Evolutionary conservation across 2,113 vertebrate genomes (phyloP).

Genomic region (Eidolon helvum): DNA sequence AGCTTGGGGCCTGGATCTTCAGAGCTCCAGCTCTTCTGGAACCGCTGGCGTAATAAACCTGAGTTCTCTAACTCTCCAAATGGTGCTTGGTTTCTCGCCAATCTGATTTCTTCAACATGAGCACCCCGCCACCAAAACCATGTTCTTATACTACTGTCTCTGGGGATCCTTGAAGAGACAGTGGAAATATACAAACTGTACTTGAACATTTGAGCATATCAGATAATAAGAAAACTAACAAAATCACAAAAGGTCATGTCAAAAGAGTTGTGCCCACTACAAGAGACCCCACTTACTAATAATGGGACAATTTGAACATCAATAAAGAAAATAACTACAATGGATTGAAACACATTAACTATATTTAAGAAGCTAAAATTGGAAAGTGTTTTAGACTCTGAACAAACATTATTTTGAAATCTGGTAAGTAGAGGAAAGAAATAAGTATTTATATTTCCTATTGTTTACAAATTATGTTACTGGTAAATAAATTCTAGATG

Average conservation of each 20-base stretch:
- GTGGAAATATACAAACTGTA: background rate
- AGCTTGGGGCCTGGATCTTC: no score
- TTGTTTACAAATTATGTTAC: background rate
- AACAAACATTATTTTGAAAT: background rate
- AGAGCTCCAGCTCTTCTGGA: no score
- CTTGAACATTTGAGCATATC: background rate
- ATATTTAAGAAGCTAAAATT: background rate
- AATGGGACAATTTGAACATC: background rate
- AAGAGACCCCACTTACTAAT: background rate
- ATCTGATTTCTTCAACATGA: background rate
- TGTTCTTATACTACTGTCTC: background rate
- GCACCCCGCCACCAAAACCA: rapidly evolving
- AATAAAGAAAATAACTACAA: background rate
- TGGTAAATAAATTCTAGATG: background rate
- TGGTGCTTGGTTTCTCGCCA: no score
- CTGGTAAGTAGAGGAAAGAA: background rate
- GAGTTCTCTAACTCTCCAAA: no score
- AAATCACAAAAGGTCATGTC: background rate
- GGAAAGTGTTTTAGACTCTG: background rate
- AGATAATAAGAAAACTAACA: background rate
- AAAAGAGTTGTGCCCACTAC: background rate
- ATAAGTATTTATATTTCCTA: background rate
- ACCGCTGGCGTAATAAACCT: no score
- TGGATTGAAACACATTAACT: background rate
- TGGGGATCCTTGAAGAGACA: background rate